phyloP scores from a whole-genome alignment of 2,888 invertebrate species.

The Bimastos eiseni region DNA sequence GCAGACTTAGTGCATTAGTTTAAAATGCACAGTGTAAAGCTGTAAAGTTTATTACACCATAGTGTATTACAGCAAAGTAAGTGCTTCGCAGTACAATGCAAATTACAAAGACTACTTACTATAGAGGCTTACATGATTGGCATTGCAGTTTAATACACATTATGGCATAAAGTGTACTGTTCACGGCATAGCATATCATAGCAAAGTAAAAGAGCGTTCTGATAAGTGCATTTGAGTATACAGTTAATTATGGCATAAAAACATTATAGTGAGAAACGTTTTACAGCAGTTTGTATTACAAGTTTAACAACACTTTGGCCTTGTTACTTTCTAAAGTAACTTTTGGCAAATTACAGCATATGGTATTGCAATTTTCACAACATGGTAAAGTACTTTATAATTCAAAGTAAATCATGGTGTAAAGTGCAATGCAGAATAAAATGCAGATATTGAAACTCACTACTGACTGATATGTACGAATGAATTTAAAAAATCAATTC shows the following conservation, averaged over 20 bases:
- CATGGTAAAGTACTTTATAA: neutral
- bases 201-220: neutral
- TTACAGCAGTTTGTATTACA: neutral
- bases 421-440: neutral
- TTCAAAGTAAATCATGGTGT: neutral
- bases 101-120: neutral
- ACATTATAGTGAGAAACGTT: neutral
- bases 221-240: neutral
- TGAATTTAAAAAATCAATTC: neutral
- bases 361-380: neutral
- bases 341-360: conserved; percentile 3
- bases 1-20: neutral
- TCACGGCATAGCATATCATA: neutral
- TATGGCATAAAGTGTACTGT: neutral
- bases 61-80: neutral
- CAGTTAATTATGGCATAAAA: neutral
- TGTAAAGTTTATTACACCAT: neutral
- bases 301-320: neutral
- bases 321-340: neutral
- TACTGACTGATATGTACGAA: neutral
- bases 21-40: too few relatives aligned
- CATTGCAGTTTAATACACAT: neutral
- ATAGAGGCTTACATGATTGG: neutral
- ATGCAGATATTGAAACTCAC: neutral
- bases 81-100: neutral